Conservation (phyloP, 1,140 invertebrate species). For the Heliconius hewitsoni region DNA sequence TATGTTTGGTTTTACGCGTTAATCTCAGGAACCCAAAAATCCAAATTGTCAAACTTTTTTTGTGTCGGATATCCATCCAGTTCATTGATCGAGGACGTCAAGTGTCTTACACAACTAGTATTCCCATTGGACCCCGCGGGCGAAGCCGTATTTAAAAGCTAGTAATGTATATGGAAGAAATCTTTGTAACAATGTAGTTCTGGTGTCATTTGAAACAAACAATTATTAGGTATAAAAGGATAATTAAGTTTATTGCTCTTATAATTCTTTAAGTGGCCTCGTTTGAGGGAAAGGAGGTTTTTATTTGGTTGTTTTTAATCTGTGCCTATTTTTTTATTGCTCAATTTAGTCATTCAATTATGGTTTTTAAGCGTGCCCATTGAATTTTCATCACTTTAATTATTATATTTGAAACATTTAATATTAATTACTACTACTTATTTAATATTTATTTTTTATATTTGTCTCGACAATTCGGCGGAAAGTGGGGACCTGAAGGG, state of each 20-base stretch:
- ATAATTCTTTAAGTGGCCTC: neutral
- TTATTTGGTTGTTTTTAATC: neutral
- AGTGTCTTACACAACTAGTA: too few relatives aligned
- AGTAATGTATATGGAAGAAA: neutral
- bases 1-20: too few relatives aligned
- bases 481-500: too few relatives aligned
- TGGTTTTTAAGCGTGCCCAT: neutral
- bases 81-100: too few relatives aligned
- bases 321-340: neutral
- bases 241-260: slow-evolving; percentile 4
- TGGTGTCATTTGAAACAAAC: neutral
- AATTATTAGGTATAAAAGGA: slow-evolving; percentile 1
- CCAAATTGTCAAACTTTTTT: too few relatives aligned
- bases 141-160: neutral
- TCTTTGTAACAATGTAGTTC: neutral
- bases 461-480: too few relatives aligned
- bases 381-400: neutral
- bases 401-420: neutral
- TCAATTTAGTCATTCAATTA: neutral
- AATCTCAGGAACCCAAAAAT: too few relatives aligned
- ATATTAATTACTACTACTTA: too few relatives aligned
- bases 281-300: slow-evolving; percentile 4
- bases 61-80: too few relatives aligned
- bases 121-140: too few relatives aligned
- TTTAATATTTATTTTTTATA: too few relatives aligned